These are phyloP conservation scores for Hippasteria phrygiana DNA, from an alignment of 53 echinoderm and acorn worm species.

Conservation along the genomic window DNA sequence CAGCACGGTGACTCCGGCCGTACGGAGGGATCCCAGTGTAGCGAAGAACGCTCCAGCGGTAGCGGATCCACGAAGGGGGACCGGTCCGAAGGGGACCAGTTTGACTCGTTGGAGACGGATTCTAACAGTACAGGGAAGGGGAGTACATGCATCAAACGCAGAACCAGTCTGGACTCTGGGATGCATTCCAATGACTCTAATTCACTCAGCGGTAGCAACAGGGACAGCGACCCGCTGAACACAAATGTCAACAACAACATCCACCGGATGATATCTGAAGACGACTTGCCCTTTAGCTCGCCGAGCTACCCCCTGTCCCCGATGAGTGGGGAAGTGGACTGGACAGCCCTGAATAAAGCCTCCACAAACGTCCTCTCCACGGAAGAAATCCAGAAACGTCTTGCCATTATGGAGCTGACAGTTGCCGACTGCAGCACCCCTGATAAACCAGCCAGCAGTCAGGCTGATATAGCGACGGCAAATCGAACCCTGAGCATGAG, in stretches of 20 bases:
- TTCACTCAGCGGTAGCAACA: constrained; percentile 33
- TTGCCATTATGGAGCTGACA: constrained; percentile 25
- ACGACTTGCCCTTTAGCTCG: constrained; percentile 12
- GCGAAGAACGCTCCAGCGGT: constrained; percentile 88
- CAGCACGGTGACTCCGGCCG: constrained; percentile 71
- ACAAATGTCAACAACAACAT: constrained; percentile 41
- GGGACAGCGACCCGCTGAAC: constrained; percentile 37
- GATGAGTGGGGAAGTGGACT: not conserved
- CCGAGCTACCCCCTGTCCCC: constrained; percentile 24
- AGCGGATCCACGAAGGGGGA: constrained; percentile 79
- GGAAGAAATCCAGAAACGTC: constrained; percentile 21
- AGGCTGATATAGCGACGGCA: constrained; percentile 18
- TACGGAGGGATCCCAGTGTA: constrained; percentile 79
- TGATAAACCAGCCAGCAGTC: not conserved
- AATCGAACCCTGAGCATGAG: constrained; percentile 31
- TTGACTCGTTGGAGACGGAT: constrained; percentile 65
- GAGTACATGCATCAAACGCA: not conserved
- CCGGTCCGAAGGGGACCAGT: constrained; percentile 66
- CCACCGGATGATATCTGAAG: constrained; percentile 14
- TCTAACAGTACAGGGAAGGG: constrained; percentile 71
- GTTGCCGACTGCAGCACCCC: not conserved
- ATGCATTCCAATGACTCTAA: constrained; percentile 49
- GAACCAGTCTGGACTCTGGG: constrained; percentile 39
- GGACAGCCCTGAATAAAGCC: not conserved
- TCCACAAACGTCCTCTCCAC: not conserved